phyloP scores from a whole-genome alignment of 2,888 invertebrate genomes.

The Cylloceria caligata region DNA sequence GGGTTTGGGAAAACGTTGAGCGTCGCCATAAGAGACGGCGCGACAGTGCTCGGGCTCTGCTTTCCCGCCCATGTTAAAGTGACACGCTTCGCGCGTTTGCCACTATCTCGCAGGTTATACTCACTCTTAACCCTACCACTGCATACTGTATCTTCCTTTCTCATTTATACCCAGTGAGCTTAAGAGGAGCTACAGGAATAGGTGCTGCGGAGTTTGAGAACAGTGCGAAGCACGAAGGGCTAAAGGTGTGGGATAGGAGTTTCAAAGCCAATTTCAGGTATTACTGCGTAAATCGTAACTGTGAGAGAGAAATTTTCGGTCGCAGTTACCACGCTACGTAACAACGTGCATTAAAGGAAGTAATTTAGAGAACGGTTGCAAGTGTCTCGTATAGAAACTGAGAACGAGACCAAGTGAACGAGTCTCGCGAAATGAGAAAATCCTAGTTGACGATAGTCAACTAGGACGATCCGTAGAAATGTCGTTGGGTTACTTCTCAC shows the following conservation, averaged over 20 bases:
- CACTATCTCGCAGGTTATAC: constrained; percentile 27
- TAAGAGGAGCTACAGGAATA: constrained; percentile 16
- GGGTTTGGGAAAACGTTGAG: constrained; percentile 13
- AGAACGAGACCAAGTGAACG: neutral
- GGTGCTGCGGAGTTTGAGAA: constrained; percentile 35
- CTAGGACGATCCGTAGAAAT: neutral
- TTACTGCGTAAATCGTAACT: constrained; percentile 28
- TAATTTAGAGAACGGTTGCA: constrained; percentile 12
- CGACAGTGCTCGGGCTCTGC: constrained; percentile 6
- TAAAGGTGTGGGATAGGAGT: constrained; percentile 28
- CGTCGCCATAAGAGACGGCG: neutral
- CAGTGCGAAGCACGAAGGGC: constrained; percentile 2
- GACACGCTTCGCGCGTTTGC: constrained; percentile 41
- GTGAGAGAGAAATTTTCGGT: constrained; percentile 20
- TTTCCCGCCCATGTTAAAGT: constrained; percentile 41
- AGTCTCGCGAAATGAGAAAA: constrained; percentile 3
- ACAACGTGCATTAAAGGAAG: constrained; percentile 14
- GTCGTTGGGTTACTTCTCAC: neutral
- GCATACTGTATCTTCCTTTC: constrained; percentile 29
- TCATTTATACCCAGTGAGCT: constrained; percentile 13
- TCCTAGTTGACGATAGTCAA: neutral
- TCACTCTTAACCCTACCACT: constrained; percentile 15
- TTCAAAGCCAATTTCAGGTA: constrained; percentile 37
- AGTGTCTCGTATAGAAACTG: constrained; percentile 8
- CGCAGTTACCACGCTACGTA: constrained; percentile 9